A percentile compares a stretch with the other conserved stretches of the same genome.
phyloP scores from a whole-genome alignment of 2,113 vertebrate genomes.

The Campylomormyrus numenius region DNA sequence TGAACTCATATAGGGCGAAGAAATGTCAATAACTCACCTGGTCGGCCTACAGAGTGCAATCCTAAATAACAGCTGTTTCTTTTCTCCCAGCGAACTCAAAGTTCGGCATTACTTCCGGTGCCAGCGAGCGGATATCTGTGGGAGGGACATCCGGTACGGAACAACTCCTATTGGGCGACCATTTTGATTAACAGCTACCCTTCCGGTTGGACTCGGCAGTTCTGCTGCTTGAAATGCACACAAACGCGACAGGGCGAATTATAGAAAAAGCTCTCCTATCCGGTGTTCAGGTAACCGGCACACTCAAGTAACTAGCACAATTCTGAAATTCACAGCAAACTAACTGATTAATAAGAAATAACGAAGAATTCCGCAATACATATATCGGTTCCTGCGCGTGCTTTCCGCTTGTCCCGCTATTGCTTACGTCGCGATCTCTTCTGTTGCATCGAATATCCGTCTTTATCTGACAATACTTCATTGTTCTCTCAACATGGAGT shows the following conservation, averaged over 20 bases:
- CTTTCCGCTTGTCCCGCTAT: not conserved
- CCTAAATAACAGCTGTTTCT: constrained; percentile 62
- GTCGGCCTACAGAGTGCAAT: constrained; percentile 57
- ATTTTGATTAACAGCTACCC: not conserved
- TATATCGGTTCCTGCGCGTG: not conserved
- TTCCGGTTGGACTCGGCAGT: not conserved
- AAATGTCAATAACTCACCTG: not conserved
- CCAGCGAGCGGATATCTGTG: constrained; percentile 35
- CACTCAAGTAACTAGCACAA: not conserved
- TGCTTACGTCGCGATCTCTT: not conserved
- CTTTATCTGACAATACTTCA: not conserved
- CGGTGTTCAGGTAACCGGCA: not conserved
- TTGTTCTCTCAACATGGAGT: not conserved
- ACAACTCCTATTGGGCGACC: not conserved
- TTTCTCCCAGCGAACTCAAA: constrained; percentile 55
- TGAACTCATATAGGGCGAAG: not conserved
- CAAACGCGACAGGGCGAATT: not conserved
- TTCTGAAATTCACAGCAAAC: not conserved
- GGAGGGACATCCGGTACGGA: not conserved
- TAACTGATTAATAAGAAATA: not conserved
- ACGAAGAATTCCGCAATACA: not conserved
- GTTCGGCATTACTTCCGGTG: constrained; percentile 67
- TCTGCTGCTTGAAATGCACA: not conserved
- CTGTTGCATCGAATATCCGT: not conserved
- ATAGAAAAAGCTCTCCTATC: not conserved